phyloP scores from a whole-genome alignment of 2,797 vertebrate genomes.

The Oryzias sinensis region DNA sequence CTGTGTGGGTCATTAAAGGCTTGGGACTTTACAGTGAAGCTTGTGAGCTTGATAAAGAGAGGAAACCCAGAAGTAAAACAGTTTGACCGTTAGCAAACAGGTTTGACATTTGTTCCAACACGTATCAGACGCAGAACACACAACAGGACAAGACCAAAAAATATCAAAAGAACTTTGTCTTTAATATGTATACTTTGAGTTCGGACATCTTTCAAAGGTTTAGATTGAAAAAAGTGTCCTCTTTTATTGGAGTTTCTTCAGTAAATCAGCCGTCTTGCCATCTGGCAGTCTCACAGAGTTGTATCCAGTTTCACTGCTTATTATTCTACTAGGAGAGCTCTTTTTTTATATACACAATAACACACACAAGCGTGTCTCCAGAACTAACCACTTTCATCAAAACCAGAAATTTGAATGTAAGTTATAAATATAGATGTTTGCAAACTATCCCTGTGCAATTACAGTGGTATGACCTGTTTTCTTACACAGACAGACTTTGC shows the following conservation, averaged over 20 bases:
- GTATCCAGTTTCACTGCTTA: conserved; percentile 51
- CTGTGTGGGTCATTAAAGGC: no score
- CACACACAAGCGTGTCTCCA: conserved; percentile 45
- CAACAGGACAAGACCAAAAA: no score
- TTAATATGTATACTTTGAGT: conserved; percentile 14
- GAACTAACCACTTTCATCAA: conserved; percentile 51
- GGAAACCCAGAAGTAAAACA: no score
- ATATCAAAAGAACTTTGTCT: no score
- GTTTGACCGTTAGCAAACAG: no score
- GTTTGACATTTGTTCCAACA: no score
- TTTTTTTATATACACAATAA: conserved; percentile 29
- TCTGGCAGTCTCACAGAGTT: conserved; percentile 20
- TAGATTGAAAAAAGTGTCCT: neutral
- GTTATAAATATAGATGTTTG: conserved; percentile 32
- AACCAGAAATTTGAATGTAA: conserved; percentile 33
- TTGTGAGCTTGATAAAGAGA: no score
- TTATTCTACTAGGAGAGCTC: conserved; percentile 47
- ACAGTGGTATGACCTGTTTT: conserved; percentile 39
- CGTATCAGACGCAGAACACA: no score
- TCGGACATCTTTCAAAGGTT: conserved; percentile 36
- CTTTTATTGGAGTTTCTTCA: neutral
- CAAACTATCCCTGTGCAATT: conserved; percentile 46
- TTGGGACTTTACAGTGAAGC: no score
- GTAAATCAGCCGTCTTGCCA: conserved; percentile 42
- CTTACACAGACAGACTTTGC: conserved; percentile 22